Evolutionary conservation across 2,113 vertebrate species (phyloP).

Genomic region (Neolamprologus brichardi): DNA sequence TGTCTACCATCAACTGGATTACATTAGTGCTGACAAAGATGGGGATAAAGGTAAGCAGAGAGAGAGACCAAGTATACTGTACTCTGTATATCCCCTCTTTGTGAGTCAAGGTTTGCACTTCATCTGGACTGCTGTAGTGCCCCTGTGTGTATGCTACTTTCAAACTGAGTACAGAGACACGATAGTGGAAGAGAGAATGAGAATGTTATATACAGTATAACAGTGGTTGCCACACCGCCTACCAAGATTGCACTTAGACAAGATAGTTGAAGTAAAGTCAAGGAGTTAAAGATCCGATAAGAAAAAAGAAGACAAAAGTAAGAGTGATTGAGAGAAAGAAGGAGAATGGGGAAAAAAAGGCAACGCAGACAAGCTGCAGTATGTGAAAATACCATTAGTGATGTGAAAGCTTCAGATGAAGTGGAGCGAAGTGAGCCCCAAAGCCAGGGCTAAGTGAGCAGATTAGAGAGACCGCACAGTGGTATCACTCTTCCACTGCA

Average conservation of each 20-base stretch:
- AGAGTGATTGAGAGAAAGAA: not conserved
- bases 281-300: not conserved
- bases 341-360: not conserved
- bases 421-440: constrained; percentile 21
- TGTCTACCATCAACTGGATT: not conserved
- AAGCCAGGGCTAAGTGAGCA: constrained; percentile 45
- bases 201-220: not conserved
- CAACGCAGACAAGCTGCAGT: not conserved
- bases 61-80: not conserved
- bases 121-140: not conserved
- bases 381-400: not conserved
- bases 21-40: not conserved
- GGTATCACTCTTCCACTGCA: constrained; percentile 14
- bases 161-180: not conserved
- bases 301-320: not conserved
- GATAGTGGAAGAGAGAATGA: not conserved
- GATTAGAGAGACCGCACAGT: constrained; percentile 41
- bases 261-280: not conserved
- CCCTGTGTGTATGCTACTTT: not conserved
- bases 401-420: constrained; percentile 41
- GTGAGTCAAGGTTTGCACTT: not conserved
- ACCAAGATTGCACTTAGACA: not conserved
- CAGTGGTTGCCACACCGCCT: not conserved
- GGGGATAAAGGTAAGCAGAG: not conserved
- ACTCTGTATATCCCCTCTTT: not conserved